phyloP scores from a whole-genome alignment of 2,888 invertebrate genomes.

The Xestia ashworthii region DNA sequence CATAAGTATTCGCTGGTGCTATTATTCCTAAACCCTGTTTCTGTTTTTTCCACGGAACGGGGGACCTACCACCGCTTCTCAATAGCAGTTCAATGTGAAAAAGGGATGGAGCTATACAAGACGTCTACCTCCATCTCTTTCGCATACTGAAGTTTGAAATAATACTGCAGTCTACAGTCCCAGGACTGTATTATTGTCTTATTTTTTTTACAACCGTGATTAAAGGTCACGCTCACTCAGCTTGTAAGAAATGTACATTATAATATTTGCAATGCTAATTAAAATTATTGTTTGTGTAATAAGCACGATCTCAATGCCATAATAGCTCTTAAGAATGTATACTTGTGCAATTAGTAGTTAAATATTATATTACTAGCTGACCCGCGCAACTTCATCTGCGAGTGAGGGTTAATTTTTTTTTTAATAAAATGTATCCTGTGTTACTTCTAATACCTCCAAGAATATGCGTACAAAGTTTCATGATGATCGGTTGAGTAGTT shows the following conservation, averaged over 20 bases:
- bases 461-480: too few relatives aligned
- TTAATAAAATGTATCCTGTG: too few relatives aligned
- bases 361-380: not conserved
- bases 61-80: not conserved
- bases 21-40: not conserved
- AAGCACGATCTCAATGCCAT: slow-evolving; percentile 26
- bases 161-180: not conserved
- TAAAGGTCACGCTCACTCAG: too few relatives aligned
- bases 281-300: slow-evolving; percentile 8
- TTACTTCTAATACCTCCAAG: too few relatives aligned
- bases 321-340: slow-evolving; percentile 3
- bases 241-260: slow-evolving; percentile 17
- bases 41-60: not conserved
- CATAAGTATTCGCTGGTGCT: not conserved
- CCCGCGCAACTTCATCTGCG: too few relatives aligned
- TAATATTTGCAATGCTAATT: not conserved
- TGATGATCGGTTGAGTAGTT: too few relatives aligned
- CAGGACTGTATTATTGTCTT: not conserved
- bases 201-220: not conserved
- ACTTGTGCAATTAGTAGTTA: not conserved
- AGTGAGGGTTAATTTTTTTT: too few relatives aligned
- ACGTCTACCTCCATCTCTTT: not conserved
- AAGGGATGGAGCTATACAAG: not conserved
- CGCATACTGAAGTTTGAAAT: not conserved
- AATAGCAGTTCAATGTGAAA: not conserved